Evolutionary conservation across 30 jellyfish, hydroid and myxozoan genomes (phyloP), one percentile per base, ranked within the genome.

Genomic region (Aurelia aurita complex sp. Pacific): DNA sequence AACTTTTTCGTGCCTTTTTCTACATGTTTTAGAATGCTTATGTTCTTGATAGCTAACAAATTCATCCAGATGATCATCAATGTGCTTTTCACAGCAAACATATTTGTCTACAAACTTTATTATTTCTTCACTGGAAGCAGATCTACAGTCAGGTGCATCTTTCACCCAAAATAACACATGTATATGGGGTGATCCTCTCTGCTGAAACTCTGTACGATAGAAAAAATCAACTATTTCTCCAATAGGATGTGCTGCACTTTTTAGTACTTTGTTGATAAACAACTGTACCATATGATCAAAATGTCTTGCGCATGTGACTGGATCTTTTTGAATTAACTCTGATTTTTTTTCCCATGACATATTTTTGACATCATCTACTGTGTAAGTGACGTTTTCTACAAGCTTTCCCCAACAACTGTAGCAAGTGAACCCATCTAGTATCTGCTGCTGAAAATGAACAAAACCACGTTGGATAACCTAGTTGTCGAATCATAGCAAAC

Each of bases 1-100:
- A 40, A 23, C 43, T 14, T 85, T 74, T 6, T 85, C 18, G 34
- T 38, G 14, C 51, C 43, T 59, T 61, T 85, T 85, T 23, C 66
- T 61, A 43, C 94, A 85, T n/a, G 94, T 57, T 64, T 85, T 85
- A 9, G 94, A 38, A 74, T 85, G 94, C 3, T 85, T 83, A 61
- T 85, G 94, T 46, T 18, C 54, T 64, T 85, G 95, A 16, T 15
- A 53, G 35, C 38, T 42, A 12, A 74, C 42, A 54, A 84, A 46
- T 35, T 81, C 93, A 18, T 14, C 19, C 4, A 54, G 50, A 10
- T 52, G 77, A 75, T 33, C 57, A 2, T 51, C 55, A 12, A 10
- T 3, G 55, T 17, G 53, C 57, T 61, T 32, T 40, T 18, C 80
- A 38, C 72, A 38, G 35, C 66, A 15, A 38, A 40, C 88, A 78